These are phyloP conservation scores for Dromius quadrimaculatus DNA, from an alignment of 2,888 invertebrate species.

Conservation along the genomic window DNA sequence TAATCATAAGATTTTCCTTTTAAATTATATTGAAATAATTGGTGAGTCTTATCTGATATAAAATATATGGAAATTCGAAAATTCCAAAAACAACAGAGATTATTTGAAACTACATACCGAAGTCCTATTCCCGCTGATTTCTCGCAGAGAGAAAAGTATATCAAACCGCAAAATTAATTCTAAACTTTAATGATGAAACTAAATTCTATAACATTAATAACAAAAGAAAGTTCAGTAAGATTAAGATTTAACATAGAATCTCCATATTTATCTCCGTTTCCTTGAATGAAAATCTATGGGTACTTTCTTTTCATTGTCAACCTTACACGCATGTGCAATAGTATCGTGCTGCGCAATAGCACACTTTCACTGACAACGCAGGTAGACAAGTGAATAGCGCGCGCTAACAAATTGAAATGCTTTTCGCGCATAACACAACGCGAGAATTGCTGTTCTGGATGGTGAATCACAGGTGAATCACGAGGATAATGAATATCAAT, in stretches of 20 bases:
- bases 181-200: not conserved
- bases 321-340: not conserved
- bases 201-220: not conserved
- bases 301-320: slow-evolving; percentile 3
- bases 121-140: no score
- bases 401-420: not conserved
- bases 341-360: not conserved
- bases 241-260: not conserved
- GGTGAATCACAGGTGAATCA: not conserved
- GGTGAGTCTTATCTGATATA: no score
- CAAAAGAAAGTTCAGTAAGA: slow-evolving; percentile 1
- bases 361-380: slow-evolving; percentile 31
- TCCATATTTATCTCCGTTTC: slow-evolving; percentile 22
- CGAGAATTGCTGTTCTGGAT: no score
- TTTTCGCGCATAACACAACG: not conserved
- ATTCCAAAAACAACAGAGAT: no score
- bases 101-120: no score
- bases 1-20: no score
- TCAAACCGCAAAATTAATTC: not conserved
- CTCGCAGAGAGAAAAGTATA: not conserved
- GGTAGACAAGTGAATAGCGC: not conserved
- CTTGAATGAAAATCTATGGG: slow-evolving; percentile 1
- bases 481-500: slow-evolving; percentile 4
- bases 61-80: no score
- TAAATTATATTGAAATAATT: no score